A percentile compares a stretch with the other conserved stretches of the same genome.
Conservation (phyloP, 2,888 invertebrate species). For the Machimus atricapillus region DNA sequence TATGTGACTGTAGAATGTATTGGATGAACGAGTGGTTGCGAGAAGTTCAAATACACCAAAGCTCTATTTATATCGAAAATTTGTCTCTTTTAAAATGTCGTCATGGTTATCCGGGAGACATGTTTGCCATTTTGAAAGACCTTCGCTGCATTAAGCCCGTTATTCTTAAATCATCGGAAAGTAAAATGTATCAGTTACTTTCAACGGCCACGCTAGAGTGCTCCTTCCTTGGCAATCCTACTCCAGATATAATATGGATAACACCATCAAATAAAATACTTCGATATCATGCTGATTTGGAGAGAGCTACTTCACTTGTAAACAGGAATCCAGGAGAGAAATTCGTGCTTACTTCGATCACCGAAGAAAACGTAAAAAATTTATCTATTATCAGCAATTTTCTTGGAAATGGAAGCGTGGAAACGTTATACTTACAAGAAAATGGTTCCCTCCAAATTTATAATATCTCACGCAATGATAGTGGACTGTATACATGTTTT, state of each 20-base stretch:
- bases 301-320: background rate
- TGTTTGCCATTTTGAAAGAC: constrained; percentile 73
- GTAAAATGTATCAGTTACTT: constrained; percentile 70
- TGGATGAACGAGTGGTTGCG: constrained; percentile 75
- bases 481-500: constrained; percentile 85
- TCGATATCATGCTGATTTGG: constrained; percentile 75
- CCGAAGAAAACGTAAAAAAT: background rate
- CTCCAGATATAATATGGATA: constrained; percentile 85
- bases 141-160: constrained; percentile 75
- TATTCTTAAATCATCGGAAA: constrained; percentile 68
- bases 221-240: constrained; percentile 76
- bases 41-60: background rate
- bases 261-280: constrained; percentile 76
- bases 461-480: constrained; percentile 77
- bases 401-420: background rate
- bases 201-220: constrained; percentile 78
- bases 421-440: constrained; percentile 65
- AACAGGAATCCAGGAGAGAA: background rate
- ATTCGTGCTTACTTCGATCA: background rate
- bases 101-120: constrained; percentile 72
- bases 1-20: constrained; percentile 85
- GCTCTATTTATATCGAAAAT: background rate
- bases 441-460: constrained; percentile 81
- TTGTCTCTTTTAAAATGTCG: constrained; percentile 71
- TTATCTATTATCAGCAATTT: background rate